phyloP scores from a whole-genome alignment of 2,113 vertebrate species.

The Grammomys dolichurus region DNA sequence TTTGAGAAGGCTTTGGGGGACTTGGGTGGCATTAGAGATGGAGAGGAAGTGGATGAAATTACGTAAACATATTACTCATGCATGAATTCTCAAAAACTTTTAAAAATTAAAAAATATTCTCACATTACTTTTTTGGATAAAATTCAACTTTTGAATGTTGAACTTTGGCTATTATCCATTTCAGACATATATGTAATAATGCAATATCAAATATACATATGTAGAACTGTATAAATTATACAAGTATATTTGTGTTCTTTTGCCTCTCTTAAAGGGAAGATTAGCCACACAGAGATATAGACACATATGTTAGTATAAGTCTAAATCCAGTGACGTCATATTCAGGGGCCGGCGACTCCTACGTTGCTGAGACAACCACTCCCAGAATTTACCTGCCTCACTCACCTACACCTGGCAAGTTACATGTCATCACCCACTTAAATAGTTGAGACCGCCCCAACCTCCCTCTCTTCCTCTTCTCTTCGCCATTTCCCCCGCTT shows the following conservation, averaged over 20 bases:
- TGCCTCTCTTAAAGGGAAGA: conserved; percentile 4
- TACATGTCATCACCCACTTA: too few species aligned
- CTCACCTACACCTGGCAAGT: too few species aligned
- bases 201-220: background rate
- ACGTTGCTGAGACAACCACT: too few species aligned
- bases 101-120: background rate
- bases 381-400: too few species aligned
- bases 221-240: background rate
- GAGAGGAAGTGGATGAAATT: background rate
- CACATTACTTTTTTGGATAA: background rate
- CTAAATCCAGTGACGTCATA: too few species aligned
- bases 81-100: background rate
- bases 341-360: too few species aligned
- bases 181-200: background rate
- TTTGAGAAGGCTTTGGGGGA: background rate
- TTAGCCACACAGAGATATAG: background rate
- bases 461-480: too few species aligned
- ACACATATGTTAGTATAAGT: background rate
- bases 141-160: background rate
- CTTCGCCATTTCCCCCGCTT: too few species aligned
- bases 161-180: background rate
- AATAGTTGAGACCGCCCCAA: too few species aligned
- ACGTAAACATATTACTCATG: background rate
- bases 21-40: background rate
- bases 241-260: background rate